phyloP scores from a whole-genome alignment of 1,140 invertebrate species.

The Leptinotarsa defecta region DNA sequence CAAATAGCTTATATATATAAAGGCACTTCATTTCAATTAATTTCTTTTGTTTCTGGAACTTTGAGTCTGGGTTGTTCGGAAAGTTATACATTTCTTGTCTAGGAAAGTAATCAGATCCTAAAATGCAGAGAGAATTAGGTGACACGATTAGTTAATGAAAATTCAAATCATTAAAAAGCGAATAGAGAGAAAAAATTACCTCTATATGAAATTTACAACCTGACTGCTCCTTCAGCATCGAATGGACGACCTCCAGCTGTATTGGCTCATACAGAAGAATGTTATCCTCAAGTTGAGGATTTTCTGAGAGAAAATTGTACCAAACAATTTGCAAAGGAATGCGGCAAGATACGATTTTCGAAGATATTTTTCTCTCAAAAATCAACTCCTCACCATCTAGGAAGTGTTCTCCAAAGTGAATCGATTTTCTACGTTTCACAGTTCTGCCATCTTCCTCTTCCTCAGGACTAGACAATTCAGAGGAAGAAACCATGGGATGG shows the following conservation, averaged over 20 bases:
- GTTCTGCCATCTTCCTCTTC: constrained; percentile 23
- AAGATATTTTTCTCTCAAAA: constrained; percentile 50
- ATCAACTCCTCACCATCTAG: constrained; percentile 49
- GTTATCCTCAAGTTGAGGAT: constrained; percentile 57
- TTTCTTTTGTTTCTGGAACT: constrained; percentile 19
- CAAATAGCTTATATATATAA: too few species aligned
- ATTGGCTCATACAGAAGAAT: constrained; percentile 63
- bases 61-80: constrained; percentile 56
- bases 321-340: constrained; percentile 63
- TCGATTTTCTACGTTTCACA: constrained; percentile 31
- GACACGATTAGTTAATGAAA: background rate
- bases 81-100: constrained; percentile 64
- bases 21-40: too few species aligned
- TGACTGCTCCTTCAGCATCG: constrained; percentile 55
- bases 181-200: constrained; percentile 50
- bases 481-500: constrained; percentile 42
- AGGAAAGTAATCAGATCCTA: constrained; percentile 63
- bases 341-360: constrained; percentile 52
- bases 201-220: constrained; percentile 63
- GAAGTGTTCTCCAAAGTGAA: background rate
- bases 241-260: constrained; percentile 62
- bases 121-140: constrained; percentile 39
- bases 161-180: background rate
- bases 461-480: constrained; percentile 24
- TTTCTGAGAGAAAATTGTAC: constrained; percentile 61